Conservation (phyloP, 2,888 invertebrate genomes). For the Acanthacorydalis orientalis region DNA sequence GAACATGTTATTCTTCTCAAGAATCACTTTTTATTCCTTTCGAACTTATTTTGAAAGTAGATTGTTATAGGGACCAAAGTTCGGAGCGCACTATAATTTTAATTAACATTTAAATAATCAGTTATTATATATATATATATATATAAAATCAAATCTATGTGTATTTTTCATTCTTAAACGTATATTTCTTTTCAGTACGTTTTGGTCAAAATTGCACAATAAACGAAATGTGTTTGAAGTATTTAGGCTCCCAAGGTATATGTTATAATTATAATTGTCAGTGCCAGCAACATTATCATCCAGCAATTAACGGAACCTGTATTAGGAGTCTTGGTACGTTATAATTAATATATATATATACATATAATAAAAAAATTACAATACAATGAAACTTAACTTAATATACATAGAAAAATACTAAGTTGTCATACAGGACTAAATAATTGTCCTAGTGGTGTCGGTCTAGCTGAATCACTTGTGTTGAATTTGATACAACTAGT, state of each 20-base stretch:
- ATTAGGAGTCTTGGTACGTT: not conserved
- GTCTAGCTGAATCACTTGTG: too few relatives aligned
- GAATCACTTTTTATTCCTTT: too few relatives aligned
- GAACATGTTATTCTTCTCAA: too few relatives aligned
- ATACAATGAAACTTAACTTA: not conserved
- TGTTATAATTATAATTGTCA: not conserved
- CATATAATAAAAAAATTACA: not conserved
- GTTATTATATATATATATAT: not conserved
- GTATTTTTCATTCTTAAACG: too few relatives aligned
- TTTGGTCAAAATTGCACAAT: not conserved
- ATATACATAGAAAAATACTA: not conserved
- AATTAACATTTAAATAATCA: not conserved
- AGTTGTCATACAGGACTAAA: too few relatives aligned
- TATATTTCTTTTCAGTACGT: not conserved
- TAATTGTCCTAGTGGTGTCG: too few relatives aligned
- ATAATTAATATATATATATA: not conserved
- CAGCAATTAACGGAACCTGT: not conserved
- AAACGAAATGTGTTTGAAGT: not conserved
- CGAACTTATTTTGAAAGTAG: too few relatives aligned
- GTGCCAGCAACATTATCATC: not conserved
- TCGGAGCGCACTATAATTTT: too few relatives aligned
- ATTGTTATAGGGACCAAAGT: too few relatives aligned
- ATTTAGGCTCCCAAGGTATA: not conserved
- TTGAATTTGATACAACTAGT: too few relatives aligned
- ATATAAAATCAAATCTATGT: too few relatives aligned